Evolutionary conservation across 2,888 invertebrate genomes (phyloP), one percentile per base, ranked within the genome.

Genomic region (Meiosimyza platycephala): DNA sequence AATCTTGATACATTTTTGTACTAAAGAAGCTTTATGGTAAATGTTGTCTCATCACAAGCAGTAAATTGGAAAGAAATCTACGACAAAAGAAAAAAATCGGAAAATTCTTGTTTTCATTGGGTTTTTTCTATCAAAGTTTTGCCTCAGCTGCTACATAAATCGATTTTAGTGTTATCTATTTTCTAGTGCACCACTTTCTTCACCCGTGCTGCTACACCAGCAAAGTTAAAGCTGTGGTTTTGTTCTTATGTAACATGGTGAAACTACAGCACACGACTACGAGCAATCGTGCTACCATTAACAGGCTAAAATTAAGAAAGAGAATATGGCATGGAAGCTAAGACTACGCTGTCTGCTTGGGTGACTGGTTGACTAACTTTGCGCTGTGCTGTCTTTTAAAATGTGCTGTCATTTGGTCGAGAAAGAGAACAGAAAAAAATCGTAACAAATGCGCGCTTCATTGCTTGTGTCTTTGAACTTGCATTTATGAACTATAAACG

Each of bases 391-490:
- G 40, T 40, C 40, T 40, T 7, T 40, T 9, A 40, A 40, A 40
- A 28, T 57, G 28, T 18, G 7, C 6, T 57, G 22, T 18, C 28
- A 28, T 57, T 57, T 12, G 57, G 22, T 57, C 57, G 57, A 57
- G 57, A 13, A 16, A 18, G 55, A 12, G 28, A 57, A 28, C n/a
- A 16, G 13, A n/a, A 18, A 16, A 57, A 60, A 70, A 63, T 48
- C 16, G 40, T 54, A 22, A 54, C 63, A 18, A 70, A 70, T 70
- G 70, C 51, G 70, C 52, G 70, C 70, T 63, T 63, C 63, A 63
- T 62, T 62, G 62, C 33, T 63, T 40, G 70, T 70, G 63, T 63
- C 70, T 70, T 70, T 70, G 63, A 70, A 70, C 70, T 70, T 70
- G 70, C 70, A 54, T 63, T 70, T 63, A 62, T 70, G 70, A 70